A percentile compares a stretch with the other conserved stretches of the same genome.
phyloP scores from a whole-genome alignment of 2,888 invertebrate genomes.

The Drosophila mulleri region DNA sequence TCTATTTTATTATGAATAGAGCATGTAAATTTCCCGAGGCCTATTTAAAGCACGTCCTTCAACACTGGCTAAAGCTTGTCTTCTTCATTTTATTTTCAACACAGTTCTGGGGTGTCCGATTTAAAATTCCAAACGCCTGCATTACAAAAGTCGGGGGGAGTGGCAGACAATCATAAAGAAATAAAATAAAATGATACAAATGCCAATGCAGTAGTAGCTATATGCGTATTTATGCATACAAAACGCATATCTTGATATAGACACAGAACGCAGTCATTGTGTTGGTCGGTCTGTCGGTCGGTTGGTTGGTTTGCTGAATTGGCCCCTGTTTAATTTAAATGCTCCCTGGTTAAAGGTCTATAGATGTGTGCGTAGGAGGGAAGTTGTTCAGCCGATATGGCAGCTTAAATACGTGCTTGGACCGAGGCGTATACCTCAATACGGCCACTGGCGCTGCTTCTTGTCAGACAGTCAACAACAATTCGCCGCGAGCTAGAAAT shows the following conservation, averaged over 20 bases:
- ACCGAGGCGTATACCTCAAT: constrained; percentile 50
- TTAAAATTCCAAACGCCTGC: constrained; percentile 63
- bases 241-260: constrained; percentile 29
- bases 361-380: constrained; percentile 21
- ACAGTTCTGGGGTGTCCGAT: constrained; percentile 15
- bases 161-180: constrained; percentile 27
- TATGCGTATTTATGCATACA: constrained; percentile 20
- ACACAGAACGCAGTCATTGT: constrained; percentile 26
- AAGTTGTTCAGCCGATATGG: constrained; percentile 65
- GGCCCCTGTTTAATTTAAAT: constrained; percentile 65
- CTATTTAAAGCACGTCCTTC: constrained; percentile 20
- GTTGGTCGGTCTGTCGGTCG: neutral
- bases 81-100: neutral
- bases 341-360: constrained; percentile 30
- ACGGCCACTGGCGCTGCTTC: constrained; percentile 35
- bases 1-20: neutral
- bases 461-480: constrained; percentile 39
- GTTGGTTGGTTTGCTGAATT: constrained; percentile 1
- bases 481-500: constrained; percentile 73
- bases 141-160: neutral
- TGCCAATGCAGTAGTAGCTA: constrained; percentile 25
- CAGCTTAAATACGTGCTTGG: constrained; percentile 70
- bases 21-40: neutral
- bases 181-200: constrained; percentile 53
- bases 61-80: constrained; percentile 22